Conservation (phyloP, 2,113 vertebrate genomes). For the Myrmophylax atrothorax region DNA sequence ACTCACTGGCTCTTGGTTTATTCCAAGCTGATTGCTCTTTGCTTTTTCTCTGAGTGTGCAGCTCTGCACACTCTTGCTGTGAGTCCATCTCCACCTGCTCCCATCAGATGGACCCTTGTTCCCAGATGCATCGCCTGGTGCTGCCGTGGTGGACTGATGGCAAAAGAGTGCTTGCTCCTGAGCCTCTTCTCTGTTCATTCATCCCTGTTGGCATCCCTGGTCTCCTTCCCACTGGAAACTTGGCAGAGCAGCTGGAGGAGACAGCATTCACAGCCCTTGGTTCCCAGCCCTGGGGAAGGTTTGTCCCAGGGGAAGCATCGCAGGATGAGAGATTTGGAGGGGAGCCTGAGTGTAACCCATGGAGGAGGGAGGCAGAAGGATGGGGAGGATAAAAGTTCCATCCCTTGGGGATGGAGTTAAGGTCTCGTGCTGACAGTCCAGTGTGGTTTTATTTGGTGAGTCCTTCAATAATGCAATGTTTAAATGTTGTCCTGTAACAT, state of each 20-base stretch:
- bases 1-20: not conserved
- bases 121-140: not conserved
- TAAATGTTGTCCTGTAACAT: not conserved
- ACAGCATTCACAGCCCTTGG: fast-evolving
- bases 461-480: not conserved
- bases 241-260: not conserved
- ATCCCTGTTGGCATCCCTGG: not conserved
- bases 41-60: not conserved
- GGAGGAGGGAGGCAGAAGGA: not conserved
- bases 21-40: not conserved
- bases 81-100: fast-evolving
- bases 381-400: not conserved
- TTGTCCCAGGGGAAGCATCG: fast-evolving
- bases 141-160: not conserved
- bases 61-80: not conserved
- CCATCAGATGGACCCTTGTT: not conserved
- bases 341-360: not conserved
- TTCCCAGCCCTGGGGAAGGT: not conserved
- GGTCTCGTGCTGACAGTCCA: not conserved
- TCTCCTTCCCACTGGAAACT: not conserved
- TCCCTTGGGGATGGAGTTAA: not conserved
- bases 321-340: fast-evolving
- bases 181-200: not conserved
- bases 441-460: not conserved
- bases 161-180: not conserved